These are phyloP conservation scores for Hippocampus abdominalis DNA, from an alignment of 2,113 vertebrate genomes.

Conservation along the genomic window DNA sequence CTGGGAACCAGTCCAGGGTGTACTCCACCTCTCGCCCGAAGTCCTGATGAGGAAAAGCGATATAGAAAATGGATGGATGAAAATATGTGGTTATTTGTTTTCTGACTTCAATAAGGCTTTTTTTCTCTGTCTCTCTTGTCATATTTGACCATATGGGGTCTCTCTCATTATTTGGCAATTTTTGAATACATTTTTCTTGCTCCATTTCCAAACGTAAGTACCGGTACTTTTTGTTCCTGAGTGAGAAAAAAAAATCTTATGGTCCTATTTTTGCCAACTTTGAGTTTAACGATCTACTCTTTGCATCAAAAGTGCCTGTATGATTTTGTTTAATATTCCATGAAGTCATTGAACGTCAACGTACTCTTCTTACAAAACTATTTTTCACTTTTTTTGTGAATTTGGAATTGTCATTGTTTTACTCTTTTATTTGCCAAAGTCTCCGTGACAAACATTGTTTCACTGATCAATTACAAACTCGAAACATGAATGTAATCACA, in stretches of 20 bases:
- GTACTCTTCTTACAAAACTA: conserved; percentile 32
- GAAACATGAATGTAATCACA: conserved; percentile 43
- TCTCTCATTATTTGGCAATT: neutral
- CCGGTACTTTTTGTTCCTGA: neutral
- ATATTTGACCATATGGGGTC: neutral
- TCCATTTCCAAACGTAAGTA: conserved; percentile 31
- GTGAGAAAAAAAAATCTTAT: too few relatives aligned
- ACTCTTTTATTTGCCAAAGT: conserved; percentile 18
- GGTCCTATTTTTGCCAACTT: too few relatives aligned
- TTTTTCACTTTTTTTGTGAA: conserved; percentile 30
- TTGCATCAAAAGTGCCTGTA: conserved; percentile 62
- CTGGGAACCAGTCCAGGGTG: neutral
- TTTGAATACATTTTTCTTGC: neutral
- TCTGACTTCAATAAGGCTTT: neutral
- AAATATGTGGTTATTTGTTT: neutral
- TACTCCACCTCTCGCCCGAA: neutral
- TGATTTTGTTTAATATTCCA: conserved; percentile 18
- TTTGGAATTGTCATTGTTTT: conserved; percentile 9
- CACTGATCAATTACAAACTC: conserved; percentile 16
- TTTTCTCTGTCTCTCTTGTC: neutral
- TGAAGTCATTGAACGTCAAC: conserved; percentile 27
- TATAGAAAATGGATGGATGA: neutral
- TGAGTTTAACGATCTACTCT: conserved; percentile 38
- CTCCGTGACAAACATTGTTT: conserved; percentile 41
- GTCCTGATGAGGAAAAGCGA: neutral